Conservation (phyloP, 2,888 invertebrate genomes). For the Diaperis boleti region DNA sequence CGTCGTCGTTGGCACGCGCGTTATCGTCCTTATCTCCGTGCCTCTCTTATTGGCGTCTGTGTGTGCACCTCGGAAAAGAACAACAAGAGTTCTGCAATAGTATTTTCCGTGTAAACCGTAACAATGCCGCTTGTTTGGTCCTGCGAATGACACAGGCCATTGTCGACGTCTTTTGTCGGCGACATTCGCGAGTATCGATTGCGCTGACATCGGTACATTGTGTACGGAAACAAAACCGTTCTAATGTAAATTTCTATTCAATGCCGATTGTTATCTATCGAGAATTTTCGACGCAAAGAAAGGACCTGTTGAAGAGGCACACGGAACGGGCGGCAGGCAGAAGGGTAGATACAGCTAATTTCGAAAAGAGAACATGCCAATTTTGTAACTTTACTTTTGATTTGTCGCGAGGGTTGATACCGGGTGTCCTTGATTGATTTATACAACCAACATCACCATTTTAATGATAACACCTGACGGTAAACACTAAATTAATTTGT, state of each 20-base stretch:
- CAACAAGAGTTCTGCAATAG: slow-evolving; percentile 50
- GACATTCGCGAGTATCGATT: slow-evolving; percentile 53
- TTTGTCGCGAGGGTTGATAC: no score
- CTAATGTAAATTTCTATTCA: slow-evolving; percentile 49
- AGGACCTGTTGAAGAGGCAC: slow-evolving; percentile 40
- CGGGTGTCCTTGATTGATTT: no score
- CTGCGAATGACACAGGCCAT: slow-evolving; percentile 61
- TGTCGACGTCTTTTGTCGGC: slow-evolving; percentile 59
- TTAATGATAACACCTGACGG: no score
- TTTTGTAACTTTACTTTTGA: no score
- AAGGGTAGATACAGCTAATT: no score
- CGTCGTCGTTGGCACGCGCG: slow-evolving; percentile 31
- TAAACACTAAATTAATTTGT: no score
- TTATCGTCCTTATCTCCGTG: slow-evolving; percentile 18
- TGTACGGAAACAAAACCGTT: slow-evolving; percentile 48
- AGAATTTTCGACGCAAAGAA: slow-evolving; percentile 42
- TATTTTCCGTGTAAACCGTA: slow-evolving; percentile 51
- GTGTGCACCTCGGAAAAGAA: slow-evolving; percentile 47
- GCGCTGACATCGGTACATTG: slow-evolving; percentile 50
- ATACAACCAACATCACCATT: no score
- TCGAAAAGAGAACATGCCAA: no score
- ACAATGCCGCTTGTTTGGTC: slow-evolving; percentile 58
- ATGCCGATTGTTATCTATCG: slow-evolving; percentile 43
- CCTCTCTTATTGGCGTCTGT: slow-evolving; percentile 16
- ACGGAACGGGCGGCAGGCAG: no score